phyloP scores from a whole-genome alignment of 2,113 vertebrate genomes.

The Pterophyllum scalare region DNA sequence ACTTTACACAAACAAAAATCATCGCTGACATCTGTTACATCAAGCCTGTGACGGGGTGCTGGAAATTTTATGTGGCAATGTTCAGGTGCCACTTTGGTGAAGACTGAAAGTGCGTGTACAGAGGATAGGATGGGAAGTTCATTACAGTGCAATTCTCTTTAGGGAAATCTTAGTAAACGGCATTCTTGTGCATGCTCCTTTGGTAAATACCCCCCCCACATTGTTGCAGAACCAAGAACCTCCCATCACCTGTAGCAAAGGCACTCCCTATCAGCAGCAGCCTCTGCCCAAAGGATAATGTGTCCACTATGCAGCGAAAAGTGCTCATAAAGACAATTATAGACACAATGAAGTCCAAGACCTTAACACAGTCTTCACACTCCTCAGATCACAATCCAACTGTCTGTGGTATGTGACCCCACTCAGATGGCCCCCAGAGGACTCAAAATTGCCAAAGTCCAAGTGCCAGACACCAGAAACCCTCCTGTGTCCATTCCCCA shows the following conservation, averaged over 20 bases:
- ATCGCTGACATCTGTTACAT: constrained; percentile 38
- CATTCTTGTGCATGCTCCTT: not conserved
- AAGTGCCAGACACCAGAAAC: not conserved
- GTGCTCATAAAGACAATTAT: not conserved
- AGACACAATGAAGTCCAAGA: not conserved
- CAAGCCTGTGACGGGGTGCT: not conserved
- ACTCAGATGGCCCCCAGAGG: too few relatives aligned
- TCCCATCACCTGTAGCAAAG: not conserved
- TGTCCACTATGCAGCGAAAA: not conserved
- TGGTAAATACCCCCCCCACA: not conserved
- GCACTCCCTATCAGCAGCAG: not conserved
- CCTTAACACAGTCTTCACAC: not conserved
- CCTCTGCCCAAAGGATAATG: not conserved
- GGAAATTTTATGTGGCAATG: constrained; percentile 20
- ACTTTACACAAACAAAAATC: constrained; percentile 41
- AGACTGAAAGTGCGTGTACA: not conserved
- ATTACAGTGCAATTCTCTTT: not conserved
- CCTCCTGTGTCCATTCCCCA: not conserved
- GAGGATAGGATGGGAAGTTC: not conserved
- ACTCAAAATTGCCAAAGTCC: too few relatives aligned
- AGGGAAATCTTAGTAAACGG: not conserved
- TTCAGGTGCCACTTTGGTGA: constrained; percentile 24
- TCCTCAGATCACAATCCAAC: not conserved
- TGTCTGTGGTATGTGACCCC: not conserved
- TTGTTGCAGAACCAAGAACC: not conserved